A percentile compares a stretch with the other conserved stretches of the same genome.
These are phyloP conservation scores for Platycheirus albimanus DNA, from an alignment of 2,888 invertebrate genomes.

Conservation along the genomic window DNA sequence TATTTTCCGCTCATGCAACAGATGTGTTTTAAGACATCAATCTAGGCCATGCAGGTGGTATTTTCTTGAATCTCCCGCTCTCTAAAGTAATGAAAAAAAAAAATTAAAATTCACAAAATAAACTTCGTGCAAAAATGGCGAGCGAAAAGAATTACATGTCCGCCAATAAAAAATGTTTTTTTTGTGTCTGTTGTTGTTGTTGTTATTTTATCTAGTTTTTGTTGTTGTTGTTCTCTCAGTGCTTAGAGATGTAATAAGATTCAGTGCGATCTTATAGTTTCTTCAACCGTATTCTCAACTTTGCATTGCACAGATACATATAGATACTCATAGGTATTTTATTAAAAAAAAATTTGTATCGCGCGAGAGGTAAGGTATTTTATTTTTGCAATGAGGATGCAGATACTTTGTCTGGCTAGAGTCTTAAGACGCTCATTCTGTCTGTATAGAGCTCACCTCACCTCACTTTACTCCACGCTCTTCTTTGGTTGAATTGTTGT, in stretches of 20 bases:
- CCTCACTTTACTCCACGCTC: background rate
- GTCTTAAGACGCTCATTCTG: conserved; percentile 39
- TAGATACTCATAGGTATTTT: conserved; percentile 12
- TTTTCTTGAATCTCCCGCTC: conserved; percentile 65
- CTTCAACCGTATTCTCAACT: conserved; percentile 60
- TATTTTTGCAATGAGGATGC: conserved; percentile 64
- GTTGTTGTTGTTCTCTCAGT: conserved; percentile 20
- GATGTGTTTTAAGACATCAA: conserved; percentile 66
- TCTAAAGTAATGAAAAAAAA: background rate
- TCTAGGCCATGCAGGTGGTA: conserved; percentile 75
- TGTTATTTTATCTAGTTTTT: conserved; percentile 22
- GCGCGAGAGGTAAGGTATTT: background rate
- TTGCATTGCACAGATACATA: background rate
- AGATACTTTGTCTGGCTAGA: conserved; percentile 54
- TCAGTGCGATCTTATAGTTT: conserved; percentile 65
- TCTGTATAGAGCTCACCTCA: background rate
- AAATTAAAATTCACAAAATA: conserved; percentile 43
- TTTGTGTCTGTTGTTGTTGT: conserved; percentile 16
- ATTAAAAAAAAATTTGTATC: conserved; percentile 35
- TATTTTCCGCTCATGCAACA: conserved; percentile 52
- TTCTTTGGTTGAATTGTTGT: conserved; percentile 22
- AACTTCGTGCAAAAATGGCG: conserved; percentile 56
- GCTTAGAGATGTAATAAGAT: conserved; percentile 59
- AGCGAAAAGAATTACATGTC: conserved; percentile 43
- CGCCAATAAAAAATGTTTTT: conserved; percentile 50